These are phyloP conservation scores for Donacobius atricapilla DNA, from an alignment of 2,113 vertebrate genomes.

Conservation along the genomic window DNA sequence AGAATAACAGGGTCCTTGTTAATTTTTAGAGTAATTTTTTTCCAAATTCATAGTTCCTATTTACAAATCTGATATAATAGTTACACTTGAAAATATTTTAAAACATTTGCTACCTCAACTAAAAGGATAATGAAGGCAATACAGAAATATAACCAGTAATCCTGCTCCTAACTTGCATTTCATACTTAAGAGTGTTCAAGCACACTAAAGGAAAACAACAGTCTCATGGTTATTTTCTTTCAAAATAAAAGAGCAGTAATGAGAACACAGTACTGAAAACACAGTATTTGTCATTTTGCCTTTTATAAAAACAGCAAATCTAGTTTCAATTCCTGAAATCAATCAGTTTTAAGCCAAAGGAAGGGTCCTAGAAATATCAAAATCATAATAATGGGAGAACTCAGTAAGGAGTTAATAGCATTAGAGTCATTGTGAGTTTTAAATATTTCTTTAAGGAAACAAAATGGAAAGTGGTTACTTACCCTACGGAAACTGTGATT, in stretches of 20 bases:
- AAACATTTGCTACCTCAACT: not conserved
- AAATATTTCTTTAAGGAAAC: slow-evolving; percentile 5
- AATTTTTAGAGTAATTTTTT: no score
- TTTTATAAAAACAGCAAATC: not conserved
- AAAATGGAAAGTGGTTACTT: slow-evolving; percentile 29
- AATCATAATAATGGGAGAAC: not conserved
- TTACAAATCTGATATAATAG: not conserved
- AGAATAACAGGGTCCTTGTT: no score
- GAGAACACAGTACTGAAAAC: not conserved
- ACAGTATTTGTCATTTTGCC: not conserved
- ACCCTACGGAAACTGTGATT: slow-evolving; percentile 11
- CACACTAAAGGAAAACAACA: not conserved
- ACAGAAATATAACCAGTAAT: not conserved
- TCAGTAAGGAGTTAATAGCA: not conserved
- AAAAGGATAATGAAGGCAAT: not conserved
- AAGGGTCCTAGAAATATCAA: not conserved
- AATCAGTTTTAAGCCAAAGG: not conserved
- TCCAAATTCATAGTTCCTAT: not conserved
- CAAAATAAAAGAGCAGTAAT: not conserved
- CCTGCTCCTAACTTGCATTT: not conserved
- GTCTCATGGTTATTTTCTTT: not conserved
- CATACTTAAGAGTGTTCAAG: not conserved
- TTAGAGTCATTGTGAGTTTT: not conserved
- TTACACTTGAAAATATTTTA: not conserved
- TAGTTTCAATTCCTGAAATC: not conserved